Evolutionary conservation across 2,797 vertebrate species (phyloP).

Genomic region (Gorsachius magnificus): DNA sequence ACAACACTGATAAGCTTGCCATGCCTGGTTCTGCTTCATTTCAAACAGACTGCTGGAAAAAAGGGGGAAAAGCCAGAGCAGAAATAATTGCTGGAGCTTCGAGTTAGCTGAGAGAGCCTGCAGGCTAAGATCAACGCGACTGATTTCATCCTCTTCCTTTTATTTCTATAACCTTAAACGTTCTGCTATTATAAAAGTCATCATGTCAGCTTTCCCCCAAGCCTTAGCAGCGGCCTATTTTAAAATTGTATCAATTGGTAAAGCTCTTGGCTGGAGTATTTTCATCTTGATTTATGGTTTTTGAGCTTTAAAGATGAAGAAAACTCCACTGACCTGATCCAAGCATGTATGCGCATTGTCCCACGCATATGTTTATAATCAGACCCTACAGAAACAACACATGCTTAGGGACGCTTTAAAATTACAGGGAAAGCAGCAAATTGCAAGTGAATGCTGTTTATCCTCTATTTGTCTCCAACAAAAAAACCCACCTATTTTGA

Average conservation of each 20-base stretch:
- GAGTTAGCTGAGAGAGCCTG: slow-evolving; percentile 78
- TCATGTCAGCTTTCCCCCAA: slow-evolving; percentile 81
- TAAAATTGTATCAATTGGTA: slow-evolving; percentile 81
- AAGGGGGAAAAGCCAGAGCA: slow-evolving; percentile 73
- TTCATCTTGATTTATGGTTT: slow-evolving; percentile 83
- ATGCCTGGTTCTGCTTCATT: slow-evolving; percentile 81
- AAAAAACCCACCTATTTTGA: background rate
- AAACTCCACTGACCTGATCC: slow-evolving; percentile 42
- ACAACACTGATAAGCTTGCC: slow-evolving; percentile 79
- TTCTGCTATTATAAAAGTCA: slow-evolving; percentile 85
- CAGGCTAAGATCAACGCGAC: slow-evolving; percentile 83
- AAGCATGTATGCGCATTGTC: background rate
- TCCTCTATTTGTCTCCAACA: background rate
- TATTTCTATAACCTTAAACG: slow-evolving; percentile 87
- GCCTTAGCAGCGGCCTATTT: slow-evolving; percentile 76
- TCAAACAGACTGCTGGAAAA: slow-evolving; percentile 77
- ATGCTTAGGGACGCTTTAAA: background rate
- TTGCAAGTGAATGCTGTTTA: background rate
- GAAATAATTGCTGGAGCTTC: slow-evolving; percentile 83
- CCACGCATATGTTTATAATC: slow-evolving; percentile 54
- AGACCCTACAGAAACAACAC: background rate
- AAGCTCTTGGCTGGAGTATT: slow-evolving; percentile 79
- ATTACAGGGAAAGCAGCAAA: slow-evolving; percentile 23
- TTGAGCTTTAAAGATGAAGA: slow-evolving; percentile 70
- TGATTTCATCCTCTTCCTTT: slow-evolving; percentile 85